Evolutionary conservation across 1,140 invertebrate species (phyloP).

Genomic region (Ericerus pela): DNA sequence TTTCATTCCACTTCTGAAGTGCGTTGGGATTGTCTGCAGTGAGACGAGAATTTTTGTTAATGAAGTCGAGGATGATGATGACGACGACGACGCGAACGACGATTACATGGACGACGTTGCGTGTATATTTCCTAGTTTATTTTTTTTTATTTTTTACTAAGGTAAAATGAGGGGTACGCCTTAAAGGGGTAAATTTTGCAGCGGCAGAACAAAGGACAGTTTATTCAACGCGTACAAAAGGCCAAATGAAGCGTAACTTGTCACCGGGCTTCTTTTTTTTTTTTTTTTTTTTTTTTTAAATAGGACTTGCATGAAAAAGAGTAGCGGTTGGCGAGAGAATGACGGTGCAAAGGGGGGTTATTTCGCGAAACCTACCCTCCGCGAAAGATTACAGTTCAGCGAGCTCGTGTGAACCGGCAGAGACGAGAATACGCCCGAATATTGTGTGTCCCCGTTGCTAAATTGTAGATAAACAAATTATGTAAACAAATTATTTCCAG

Average conservation of each 20-base stretch:
- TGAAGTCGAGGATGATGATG: too few relatives aligned
- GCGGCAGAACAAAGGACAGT: constrained; percentile 1
- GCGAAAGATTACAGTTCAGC: background rate
- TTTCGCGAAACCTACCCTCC: background rate
- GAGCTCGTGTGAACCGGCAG: constrained; percentile 3
- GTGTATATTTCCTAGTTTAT: too few relatives aligned
- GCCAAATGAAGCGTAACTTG: constrained; percentile 10
- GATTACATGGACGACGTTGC: too few relatives aligned
- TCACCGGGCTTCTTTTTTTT: constrained; percentile 8
- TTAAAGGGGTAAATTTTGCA: constrained; percentile 8
- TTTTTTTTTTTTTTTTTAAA: too few relatives aligned
- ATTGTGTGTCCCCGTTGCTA: constrained; percentile 3
- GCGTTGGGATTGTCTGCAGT: too few relatives aligned
- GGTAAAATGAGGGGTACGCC: too few relatives aligned
- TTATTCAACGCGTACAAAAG: constrained; percentile 10
- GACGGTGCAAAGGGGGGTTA: background rate
- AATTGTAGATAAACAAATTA: constrained; percentile 11
- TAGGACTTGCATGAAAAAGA: too few relatives aligned
- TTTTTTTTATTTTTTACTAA: too few relatives aligned
- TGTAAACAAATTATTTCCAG: constrained; percentile 11
- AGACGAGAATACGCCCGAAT: too few relatives aligned
- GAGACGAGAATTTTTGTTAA: too few relatives aligned
- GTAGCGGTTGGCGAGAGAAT: background rate
- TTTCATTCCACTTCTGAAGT: too few relatives aligned
- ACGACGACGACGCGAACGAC: too few relatives aligned